phyloP scores from a whole-genome alignment of 2,797 vertebrate genomes.

The Morelia viridis region DNA sequence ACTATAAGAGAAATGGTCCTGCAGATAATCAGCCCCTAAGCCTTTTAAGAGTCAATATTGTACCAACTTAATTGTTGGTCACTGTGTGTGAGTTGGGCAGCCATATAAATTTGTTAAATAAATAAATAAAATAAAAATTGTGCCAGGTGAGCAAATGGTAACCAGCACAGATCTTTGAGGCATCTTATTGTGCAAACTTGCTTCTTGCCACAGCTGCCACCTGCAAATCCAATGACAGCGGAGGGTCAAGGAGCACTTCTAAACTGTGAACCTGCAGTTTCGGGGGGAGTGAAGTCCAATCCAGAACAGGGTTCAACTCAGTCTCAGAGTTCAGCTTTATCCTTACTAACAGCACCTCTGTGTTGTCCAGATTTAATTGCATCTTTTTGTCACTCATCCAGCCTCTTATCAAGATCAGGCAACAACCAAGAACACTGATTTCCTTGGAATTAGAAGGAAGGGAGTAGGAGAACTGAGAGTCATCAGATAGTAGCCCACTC shows the following conservation, averaged over 20 bases:
- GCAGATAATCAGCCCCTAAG: background rate
- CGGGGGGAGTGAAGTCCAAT: background rate
- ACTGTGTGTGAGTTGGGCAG: too few species aligned
- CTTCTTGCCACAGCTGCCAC: background rate
- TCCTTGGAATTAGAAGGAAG: background rate
- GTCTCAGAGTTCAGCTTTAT: background rate
- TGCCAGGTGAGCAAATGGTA: background rate
- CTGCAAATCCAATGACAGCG: background rate
- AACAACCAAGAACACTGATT: background rate
- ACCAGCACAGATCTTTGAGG: background rate
- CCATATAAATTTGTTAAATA: too few species aligned
- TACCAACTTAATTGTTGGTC: background rate
- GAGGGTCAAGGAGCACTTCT: background rate
- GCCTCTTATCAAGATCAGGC: background rate
- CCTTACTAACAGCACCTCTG: background rate
- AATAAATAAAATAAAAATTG: too few species aligned
- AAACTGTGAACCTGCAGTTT: background rate
- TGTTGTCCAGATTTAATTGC: background rate
- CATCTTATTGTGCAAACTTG: background rate
- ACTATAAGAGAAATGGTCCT: background rate
- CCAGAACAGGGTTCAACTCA: background rate
- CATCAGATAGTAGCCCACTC: background rate
- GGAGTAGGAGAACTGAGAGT: background rate
- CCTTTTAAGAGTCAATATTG: background rate
- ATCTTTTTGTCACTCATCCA: background rate